Conservation (phyloP, 2,797 vertebrate genomes). For the Furcifer pardalis region DNA sequence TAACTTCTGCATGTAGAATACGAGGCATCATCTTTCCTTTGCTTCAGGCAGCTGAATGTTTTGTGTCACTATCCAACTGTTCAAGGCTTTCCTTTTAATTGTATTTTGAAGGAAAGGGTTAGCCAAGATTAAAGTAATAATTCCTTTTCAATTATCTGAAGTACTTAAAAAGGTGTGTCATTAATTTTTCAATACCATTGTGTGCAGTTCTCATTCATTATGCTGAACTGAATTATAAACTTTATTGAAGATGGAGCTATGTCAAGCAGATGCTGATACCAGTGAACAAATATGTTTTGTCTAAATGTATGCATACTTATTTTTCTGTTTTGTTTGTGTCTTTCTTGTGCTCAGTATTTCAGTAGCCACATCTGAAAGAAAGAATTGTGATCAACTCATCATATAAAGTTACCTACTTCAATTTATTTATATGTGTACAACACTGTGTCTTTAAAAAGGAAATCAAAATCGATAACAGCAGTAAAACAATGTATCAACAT, state of each 20-base stretch:
- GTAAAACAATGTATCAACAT: background rate
- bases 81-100: background rate
- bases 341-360: background rate
- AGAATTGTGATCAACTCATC: background rate
- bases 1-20: too few relatives aligned
- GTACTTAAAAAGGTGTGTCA: constrained; percentile 3
- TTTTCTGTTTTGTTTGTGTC: background rate
- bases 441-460: background rate
- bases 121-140: background rate
- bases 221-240: background rate
- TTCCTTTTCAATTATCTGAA: background rate
- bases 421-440: background rate
- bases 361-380: background rate
- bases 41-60: too few relatives aligned
- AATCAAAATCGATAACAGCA: background rate
- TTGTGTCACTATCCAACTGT: background rate
- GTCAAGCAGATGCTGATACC: background rate
- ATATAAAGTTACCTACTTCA: background rate
- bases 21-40: too few relatives aligned
- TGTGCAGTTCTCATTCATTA: background rate
- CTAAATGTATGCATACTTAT: background rate
- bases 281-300: constrained; percentile 1
- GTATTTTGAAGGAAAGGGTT: background rate
- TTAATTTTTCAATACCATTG: background rate
- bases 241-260: constrained; percentile 18